phyloP scores from a whole-genome alignment of 2,113 vertebrate species.

The Dissostichus mawsoni region DNA sequence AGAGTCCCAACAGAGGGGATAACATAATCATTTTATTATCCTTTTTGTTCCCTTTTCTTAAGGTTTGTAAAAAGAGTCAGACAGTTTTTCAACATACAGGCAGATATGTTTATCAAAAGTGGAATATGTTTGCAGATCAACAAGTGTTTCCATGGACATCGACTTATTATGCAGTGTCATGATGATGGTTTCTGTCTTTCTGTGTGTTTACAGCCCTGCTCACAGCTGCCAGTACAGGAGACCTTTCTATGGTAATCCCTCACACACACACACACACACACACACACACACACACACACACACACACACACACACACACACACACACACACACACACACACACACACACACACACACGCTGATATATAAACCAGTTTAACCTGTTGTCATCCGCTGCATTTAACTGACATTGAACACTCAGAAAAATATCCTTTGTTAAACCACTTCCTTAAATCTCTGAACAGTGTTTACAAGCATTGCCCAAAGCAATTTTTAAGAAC shows the following conservation, averaged over 20 bases:
- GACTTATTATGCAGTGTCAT: not conserved
- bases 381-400: not conserved
- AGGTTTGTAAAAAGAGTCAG: no score
- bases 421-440: no score
- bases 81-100: not conserved
- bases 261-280: not conserved
- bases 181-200: not conserved
- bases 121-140: not conserved
- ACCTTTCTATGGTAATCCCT: constrained; percentile 70
- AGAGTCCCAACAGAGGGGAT: no score
- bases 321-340: no score
- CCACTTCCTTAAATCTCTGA: no score
- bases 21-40: not conserved
- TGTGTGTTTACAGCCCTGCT: constrained; percentile 74
- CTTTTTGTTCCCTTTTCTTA: not conserved
- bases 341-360: not conserved
- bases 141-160: not conserved
- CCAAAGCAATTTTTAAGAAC: no score
- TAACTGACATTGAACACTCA: not conserved
- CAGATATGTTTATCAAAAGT: not conserved
- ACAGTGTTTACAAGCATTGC: no score
- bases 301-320: no score
- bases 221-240: constrained; percentile 76
- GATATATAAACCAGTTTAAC: not conserved
- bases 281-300: no score